Percentiles rank a stretch among this genome's conserved stretches.
Conservation (phyloP, 2,113 vertebrate genomes). For the Alaudala cheleensis region DNA sequence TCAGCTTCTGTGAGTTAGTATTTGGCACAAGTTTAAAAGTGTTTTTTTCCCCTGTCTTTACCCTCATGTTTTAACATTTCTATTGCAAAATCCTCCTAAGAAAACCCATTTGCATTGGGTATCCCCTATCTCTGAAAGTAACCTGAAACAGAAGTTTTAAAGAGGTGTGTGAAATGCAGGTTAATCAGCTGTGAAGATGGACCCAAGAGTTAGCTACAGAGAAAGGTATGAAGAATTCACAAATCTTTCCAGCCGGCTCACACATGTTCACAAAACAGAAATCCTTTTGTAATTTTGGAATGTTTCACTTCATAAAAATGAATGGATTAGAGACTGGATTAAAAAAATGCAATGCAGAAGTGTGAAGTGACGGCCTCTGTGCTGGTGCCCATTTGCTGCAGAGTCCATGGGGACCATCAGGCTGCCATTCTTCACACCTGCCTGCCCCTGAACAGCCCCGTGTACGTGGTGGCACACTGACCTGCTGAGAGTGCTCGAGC, state of each 20-base stretch:
- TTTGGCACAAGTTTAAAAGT: background rate
- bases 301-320: constrained; percentile 16
- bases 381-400: background rate
- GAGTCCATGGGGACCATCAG: background rate
- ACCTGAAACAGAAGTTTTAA: background rate
- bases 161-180: background rate
- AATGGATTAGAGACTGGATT: constrained; percentile 14
- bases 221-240: background rate
- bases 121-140: background rate
- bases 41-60: background rate
- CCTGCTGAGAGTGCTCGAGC: accelerated
- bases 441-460: background rate
- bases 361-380: background rate
- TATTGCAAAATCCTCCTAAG: background rate
- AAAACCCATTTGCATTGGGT: background rate
- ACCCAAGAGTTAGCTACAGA: background rate
- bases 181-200: background rate
- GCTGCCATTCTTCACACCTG: background rate
- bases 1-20: background rate
- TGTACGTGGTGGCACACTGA: background rate
- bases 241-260: background rate
- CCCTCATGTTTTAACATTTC: background rate
- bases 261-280: background rate
- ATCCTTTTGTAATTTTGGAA: constrained; percentile 20
- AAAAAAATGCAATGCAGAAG: constrained; percentile 6